A percentile compares a stretch with the other conserved stretches of the same genome.
Conservation (phyloP, 2,888 invertebrate species). For the Oxytorus armatus region DNA sequence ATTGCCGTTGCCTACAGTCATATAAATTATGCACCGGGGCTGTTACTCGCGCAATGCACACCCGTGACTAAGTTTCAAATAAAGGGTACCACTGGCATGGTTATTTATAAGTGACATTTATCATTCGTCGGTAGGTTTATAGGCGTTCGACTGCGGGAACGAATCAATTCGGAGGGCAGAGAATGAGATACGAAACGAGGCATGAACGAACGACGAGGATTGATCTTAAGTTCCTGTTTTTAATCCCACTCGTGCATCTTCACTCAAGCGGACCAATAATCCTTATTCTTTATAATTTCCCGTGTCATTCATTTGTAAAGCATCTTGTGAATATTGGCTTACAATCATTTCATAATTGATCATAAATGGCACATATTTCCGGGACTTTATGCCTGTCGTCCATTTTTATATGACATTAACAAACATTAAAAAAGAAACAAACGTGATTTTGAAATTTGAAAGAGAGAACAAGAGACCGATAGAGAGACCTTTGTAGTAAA, state of each 20-base stretch:
- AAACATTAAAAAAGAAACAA: too few relatives aligned
- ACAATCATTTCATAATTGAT: neutral
- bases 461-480: neutral
- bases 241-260: constrained; percentile 51
- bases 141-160: constrained; percentile 65
- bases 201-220: constrained; percentile 49
- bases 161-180: constrained; percentile 59
- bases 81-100: constrained; percentile 61
- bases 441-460: neutral
- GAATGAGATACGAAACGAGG: constrained; percentile 50
- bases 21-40: constrained; percentile 66
- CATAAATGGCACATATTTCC: neutral
- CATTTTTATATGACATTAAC: too few relatives aligned
- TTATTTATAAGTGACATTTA: constrained; percentile 67
- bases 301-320: neutral
- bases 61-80: constrained; percentile 66
- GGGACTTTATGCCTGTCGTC: too few relatives aligned
- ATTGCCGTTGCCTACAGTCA: constrained; percentile 61
- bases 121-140: constrained; percentile 63
- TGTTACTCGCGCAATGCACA: constrained; percentile 58
- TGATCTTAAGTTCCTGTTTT: constrained; percentile 39
- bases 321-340: neutral
- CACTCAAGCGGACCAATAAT: constrained; percentile 48
- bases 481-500: too few relatives aligned
- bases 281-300: constrained; percentile 24